phyloP scores from a whole-genome alignment of 2,888 invertebrate species.

The Lithophane ornitopus region DNA sequence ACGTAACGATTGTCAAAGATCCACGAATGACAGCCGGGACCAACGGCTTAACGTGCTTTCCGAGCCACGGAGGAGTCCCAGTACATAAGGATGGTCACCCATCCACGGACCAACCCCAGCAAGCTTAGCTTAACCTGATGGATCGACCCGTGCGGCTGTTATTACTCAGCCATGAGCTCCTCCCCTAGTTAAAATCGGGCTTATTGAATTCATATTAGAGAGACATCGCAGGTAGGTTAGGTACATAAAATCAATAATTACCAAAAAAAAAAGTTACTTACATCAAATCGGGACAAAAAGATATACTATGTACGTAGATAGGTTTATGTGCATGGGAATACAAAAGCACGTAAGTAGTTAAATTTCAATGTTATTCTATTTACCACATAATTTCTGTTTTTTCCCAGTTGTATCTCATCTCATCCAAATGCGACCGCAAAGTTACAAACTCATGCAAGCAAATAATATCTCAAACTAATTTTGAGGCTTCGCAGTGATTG shows the following conservation, averaged over 20 bases:
- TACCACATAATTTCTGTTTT: conserved; percentile 30
- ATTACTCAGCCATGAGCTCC: too few species aligned
- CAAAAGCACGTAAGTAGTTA: not conserved
- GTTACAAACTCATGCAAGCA: conserved; percentile 28
- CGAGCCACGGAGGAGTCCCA: too few species aligned
- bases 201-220: not conserved
- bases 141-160: too few species aligned
- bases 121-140: too few species aligned
- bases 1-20: too few species aligned
- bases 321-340: not conserved
- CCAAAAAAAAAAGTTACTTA: too few species aligned
- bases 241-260: too few species aligned
- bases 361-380: conserved; percentile 10
- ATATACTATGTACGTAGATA: too few species aligned
- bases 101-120: too few species aligned
- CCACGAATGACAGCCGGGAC: too few species aligned
- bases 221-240: not conserved
- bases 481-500: conserved; percentile 53
- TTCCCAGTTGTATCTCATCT: conserved; percentile 39
- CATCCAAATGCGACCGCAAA: conserved; percentile 64
- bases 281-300: not conserved
- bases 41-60: too few species aligned
- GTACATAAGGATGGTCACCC: too few species aligned
- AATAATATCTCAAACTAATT: conserved; percentile 55
- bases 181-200: not conserved